These are phyloP conservation scores for Poecilia velifera DNA, from an alignment of 2,797 vertebrate species.

Conservation along the genomic window DNA sequence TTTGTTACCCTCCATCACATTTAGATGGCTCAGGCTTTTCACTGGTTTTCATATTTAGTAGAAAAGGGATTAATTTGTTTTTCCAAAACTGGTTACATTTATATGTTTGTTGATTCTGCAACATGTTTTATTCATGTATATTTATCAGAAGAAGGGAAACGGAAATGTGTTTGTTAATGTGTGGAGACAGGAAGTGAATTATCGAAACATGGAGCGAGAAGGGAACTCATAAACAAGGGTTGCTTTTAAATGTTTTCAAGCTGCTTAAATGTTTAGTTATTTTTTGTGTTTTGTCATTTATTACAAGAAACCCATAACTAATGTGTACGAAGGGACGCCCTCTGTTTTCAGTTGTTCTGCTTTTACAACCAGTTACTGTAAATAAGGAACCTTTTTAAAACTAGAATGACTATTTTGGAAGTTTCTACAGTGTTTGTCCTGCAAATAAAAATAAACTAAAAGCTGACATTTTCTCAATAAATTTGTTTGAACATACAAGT, in stretches of 20 bases:
- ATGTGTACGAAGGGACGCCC: constrained; percentile 20
- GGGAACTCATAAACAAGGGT: constrained; percentile 29
- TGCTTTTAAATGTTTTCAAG: constrained; percentile 44
- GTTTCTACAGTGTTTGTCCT: constrained; percentile 64
- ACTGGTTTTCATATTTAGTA: constrained; percentile 36
- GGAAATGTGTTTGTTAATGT: constrained; percentile 9
- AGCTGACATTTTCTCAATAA: constrained; percentile 66
- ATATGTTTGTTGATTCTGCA: constrained; percentile 12
- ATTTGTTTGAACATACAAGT: constrained; percentile 40
- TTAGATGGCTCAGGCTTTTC: constrained; percentile 70
- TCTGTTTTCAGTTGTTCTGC: constrained; percentile 28
- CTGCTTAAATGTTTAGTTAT: not conserved
- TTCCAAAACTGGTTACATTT: constrained; percentile 15
- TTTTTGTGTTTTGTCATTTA: constrained; percentile 20
- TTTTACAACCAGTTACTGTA: constrained; percentile 28
- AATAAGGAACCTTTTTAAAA: constrained; percentile 41
- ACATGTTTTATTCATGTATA: constrained; percentile 3
- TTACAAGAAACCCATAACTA: constrained; percentile 6
- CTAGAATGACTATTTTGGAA: constrained; percentile 64
- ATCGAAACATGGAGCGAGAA: constrained; percentile 37
- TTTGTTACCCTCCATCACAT: constrained; percentile 57
- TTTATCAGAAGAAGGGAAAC: constrained; percentile 12
- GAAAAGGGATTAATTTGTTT: constrained; percentile 41
- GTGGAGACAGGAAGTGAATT: constrained; percentile 18
- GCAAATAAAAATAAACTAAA: constrained; percentile 48